These are phyloP conservation scores for Morelia viridis DNA, from an alignment of 2,797 vertebrate species.

Conservation along the genomic window DNA sequence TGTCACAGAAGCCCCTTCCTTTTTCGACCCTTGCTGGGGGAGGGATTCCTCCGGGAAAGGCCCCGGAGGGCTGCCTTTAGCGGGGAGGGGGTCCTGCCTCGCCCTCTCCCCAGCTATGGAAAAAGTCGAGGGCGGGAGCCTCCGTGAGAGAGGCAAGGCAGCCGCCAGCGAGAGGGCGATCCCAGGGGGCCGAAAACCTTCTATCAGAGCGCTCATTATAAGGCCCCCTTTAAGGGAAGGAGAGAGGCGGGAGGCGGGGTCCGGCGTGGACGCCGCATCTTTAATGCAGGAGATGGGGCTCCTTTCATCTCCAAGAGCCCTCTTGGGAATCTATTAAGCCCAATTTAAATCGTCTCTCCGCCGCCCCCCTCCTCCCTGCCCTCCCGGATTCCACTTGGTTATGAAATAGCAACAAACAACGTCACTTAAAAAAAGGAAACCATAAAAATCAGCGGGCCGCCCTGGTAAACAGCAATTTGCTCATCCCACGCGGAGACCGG, in stretches of 20 bases:
- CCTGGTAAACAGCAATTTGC: neutral
- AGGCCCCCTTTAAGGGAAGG: conserved; percentile 48
- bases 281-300: conserved; percentile 71
- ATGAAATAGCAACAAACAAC: conserved; percentile 53
- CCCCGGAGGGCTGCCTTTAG: neutral
- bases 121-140: conserved; percentile 28
- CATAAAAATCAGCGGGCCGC: neutral
- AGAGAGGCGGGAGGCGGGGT: conserved; percentile 5
- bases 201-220: conserved; percentile 71
- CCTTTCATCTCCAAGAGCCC: conserved; percentile 66
- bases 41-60: neutral
- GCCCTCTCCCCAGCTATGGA: too few relatives aligned
- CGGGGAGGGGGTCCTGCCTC: too few relatives aligned
- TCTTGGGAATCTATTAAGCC: conserved; percentile 70
- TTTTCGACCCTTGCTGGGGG: neutral
- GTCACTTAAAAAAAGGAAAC: neutral
- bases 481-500: neutral
- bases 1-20: neutral
- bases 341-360: conserved; percentile 65
- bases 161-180: conserved; percentile 59
- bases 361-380: conserved; percentile 44
- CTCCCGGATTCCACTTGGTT: neutral
- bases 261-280: conserved; percentile 60
- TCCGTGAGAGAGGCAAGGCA: conserved; percentile 46
- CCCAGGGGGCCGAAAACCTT: conserved; percentile 67